Evolutionary conservation across 2,888 invertebrate genomes (phyloP), one percentile per base, ranked within the genome.

Genomic region (Tineola bisselliella): DNA sequence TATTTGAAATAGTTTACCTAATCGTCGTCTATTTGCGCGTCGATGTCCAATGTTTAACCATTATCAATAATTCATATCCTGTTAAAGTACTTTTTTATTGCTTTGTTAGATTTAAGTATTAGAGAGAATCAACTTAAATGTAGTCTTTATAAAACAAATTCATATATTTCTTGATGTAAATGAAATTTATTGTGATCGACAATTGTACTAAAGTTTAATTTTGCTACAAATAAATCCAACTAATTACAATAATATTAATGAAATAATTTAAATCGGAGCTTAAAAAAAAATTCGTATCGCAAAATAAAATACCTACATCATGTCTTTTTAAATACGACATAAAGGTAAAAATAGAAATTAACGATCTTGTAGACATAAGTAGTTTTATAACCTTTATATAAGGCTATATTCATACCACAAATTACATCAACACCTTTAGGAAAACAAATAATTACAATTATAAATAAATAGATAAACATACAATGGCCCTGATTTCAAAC

Each of bases 21-120:
- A 59, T 43, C 62, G 58, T 31, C 54, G 59, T 62, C 31, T 56
- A 19, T 61, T 31, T 61, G 52, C 60, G 31, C 54, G 58, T 30
- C 31, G 25, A 60, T 58, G 30, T 38, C 17, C 31, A 62, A 54
- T 59, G 62, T 63, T 63, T 63, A 61, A 62, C 59, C 59, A 58
- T 17, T 48, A 61, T 57, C 38, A 63, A 63, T 52, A 62, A 30
- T 43, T 48, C 15, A 63, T 57, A 63, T 63, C 63, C 63, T 63
- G 63, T 33, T 63, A 61, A 44, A 54, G 25, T 12, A 25, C 18
- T 54, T 54, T 54, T 54, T 54, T 48, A 15, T 48, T n/a, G 1
- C n/a, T 17, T 13, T 48, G 48, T 48, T 15, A 48, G 48, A 17
- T 48, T 5, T 15, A 3, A 17, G 8, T 8, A 43, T 43, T 43